phyloP scores from a whole-genome alignment of 1,140 invertebrate genomes.

The Euglossa dilemma region DNA sequence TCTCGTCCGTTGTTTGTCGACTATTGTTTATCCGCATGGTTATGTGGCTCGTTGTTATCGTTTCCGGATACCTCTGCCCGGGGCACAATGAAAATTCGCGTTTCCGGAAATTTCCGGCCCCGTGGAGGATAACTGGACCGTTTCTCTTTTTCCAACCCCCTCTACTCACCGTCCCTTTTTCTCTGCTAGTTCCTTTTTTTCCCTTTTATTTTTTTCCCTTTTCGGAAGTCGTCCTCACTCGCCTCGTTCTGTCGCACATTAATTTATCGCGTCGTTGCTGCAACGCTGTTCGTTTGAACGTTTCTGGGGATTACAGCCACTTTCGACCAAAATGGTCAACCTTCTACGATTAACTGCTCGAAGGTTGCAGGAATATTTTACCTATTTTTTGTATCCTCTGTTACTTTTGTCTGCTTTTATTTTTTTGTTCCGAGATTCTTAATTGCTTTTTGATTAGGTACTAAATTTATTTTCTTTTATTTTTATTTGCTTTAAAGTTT shows the following conservation, averaged over 20 bases:
- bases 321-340: background rate
- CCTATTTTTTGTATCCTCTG: background rate
- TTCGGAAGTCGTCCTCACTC: background rate
- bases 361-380: background rate
- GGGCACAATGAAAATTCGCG: constrained; percentile 46
- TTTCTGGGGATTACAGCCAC: background rate
- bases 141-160: background rate
- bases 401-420: background rate
- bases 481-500: too few relatives aligned
- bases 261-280: background rate
- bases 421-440: too few relatives aligned
- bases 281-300: background rate
- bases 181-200: background rate
- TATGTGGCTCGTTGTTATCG: constrained; percentile 49
- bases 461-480: too few relatives aligned
- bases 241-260: constrained; percentile 14
- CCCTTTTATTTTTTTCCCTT: background rate
- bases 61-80: constrained; percentile 39
- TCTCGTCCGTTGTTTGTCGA: constrained; percentile 38
- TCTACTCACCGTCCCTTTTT: background rate
- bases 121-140: constrained; percentile 11
- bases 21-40: constrained; percentile 52
- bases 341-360: background rate
- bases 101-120: constrained; percentile 49
- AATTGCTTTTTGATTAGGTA: too few relatives aligned